Evolutionary conservation across 2,888 invertebrate species (phyloP), one percentile per base, ranked within the genome.

Genomic region (Tenthredo mesomela): DNA sequence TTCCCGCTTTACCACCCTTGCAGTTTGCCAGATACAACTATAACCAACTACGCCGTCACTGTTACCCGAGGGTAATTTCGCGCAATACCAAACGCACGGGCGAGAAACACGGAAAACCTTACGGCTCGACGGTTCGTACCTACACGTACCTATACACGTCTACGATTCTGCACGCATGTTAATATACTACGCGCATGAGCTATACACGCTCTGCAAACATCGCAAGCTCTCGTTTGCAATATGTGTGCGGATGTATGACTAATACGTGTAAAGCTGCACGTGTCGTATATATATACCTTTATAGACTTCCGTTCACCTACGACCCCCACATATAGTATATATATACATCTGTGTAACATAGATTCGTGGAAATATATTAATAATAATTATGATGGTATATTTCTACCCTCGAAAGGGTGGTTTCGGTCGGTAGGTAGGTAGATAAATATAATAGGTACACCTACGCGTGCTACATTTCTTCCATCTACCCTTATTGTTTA

Each of bases 81-180:
- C 2, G 61, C 61, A 61, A 61, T 25, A 25, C 12, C 61, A 25
- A 61, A 61, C 71, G 40, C 70, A 18, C 70, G 12, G 54, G 54
- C 18, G 54, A 77, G 54, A 77, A 77, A 77, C 50, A 77, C 3
- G 77, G 77, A 54, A 77, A 77, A 54, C 54, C 29, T 77, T 77
- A 54, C 54, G 77, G 40, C 40, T 73, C 40, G 71, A 21, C 25
- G 43, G 21, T 29, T 70, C 25, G 61, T 37, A 18, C 70, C 70
- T 33, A 29, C 40, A 12, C 71, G 21, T 40, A 40, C 71, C n/a
- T n/a, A n/a, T n/a, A 29, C 29, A 40, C 37, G 6, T 6, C n/a
- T 50, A 47, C 29, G 75, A 12, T 50, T 77, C n/a, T 50, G 54
- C 77, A 77, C 33, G 54, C 71, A 54, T 18, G 47, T 25, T 47